Evolutionary conservation across 2,113 vertebrate genomes (phyloP).

Genomic region (Eublepharis macularius): DNA sequence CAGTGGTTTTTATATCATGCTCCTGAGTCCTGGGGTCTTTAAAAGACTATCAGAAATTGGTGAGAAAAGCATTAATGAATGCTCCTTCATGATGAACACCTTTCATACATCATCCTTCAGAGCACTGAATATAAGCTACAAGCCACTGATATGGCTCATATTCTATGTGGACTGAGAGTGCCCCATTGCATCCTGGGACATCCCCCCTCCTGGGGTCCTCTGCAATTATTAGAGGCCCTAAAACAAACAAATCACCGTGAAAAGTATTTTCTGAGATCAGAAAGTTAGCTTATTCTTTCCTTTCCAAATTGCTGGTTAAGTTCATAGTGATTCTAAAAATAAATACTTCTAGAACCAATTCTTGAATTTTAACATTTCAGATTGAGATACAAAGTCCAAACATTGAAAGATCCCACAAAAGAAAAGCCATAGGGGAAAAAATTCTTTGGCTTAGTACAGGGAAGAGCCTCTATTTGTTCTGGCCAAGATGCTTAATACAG

Average conservation of each 20-base stretch:
- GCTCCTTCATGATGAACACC: not conserved
- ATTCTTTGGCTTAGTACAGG: not conserved
- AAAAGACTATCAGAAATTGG: not conserved
- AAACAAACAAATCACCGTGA: not conserved
- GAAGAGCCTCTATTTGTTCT: not conserved
- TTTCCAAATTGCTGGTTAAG: not conserved
- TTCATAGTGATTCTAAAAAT: not conserved
- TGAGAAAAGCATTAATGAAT: not conserved
- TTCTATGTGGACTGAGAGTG: not conserved
- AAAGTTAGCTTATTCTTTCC: not conserved
- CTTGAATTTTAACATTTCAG: not conserved
- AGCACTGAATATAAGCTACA: too few relatives aligned
- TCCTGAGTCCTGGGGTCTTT: not conserved
- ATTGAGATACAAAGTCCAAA: not conserved
- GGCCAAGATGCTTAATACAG: not conserved
- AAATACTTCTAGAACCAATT: not conserved
- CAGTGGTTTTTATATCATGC: not conserved
- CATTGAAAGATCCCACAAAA: not conserved
- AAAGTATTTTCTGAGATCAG: not conserved
- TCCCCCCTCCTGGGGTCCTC: not conserved
- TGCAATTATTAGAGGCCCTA: not conserved
- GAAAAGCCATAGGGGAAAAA: not conserved
- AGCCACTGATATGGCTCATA: not conserved
- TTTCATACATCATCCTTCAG: too few relatives aligned
- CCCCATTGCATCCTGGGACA: not conserved